Percentiles rank a stretch among this genome's conserved stretches.
phyloP scores from a whole-genome alignment of 1,140 invertebrate species.

The Penaeus vannamei region DNA sequence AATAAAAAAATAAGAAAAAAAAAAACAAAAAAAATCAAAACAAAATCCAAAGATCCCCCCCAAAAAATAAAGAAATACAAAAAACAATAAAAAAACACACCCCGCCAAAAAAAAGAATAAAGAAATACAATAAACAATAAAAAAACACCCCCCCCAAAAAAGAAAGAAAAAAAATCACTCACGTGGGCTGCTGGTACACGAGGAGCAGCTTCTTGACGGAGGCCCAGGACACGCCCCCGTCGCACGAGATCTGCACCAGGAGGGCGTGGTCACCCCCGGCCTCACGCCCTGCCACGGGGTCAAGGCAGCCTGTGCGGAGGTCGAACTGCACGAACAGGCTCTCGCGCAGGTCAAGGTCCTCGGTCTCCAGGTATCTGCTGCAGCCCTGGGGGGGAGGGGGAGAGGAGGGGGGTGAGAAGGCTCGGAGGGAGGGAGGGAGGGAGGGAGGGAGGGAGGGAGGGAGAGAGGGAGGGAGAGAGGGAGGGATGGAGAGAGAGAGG shows the following conservation, averaged over 20 bases:
- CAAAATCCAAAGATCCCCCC: not conserved
- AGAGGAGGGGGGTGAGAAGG: too few relatives aligned
- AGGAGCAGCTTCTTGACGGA: slow-evolving; percentile 70
- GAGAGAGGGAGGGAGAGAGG: too few relatives aligned
- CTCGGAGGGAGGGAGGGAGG: not conserved
- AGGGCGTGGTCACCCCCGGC: slow-evolving; percentile 70
- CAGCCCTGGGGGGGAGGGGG: slow-evolving; percentile 70
- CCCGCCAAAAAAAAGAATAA: too few relatives aligned
- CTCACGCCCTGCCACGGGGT: slow-evolving; percentile 65
- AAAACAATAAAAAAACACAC: not conserved
- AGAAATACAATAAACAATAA: too few relatives aligned
- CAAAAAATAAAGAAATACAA: not conserved
- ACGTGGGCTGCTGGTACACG: slow-evolving; percentile 63
- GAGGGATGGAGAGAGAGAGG: too few relatives aligned
- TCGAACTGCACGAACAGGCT: slow-evolving; percentile 73
- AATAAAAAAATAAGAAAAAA: too few relatives aligned
- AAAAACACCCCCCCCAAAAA: too few relatives aligned
- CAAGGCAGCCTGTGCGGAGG: slow-evolving; percentile 72
- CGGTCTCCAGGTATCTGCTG: slow-evolving; percentile 71
- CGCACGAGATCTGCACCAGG: slow-evolving; percentile 71
- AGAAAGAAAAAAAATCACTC: slow-evolving; percentile 68
- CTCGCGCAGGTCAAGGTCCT: slow-evolving; percentile 71
- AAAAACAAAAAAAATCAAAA: not conserved
- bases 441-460: too few relatives aligned
- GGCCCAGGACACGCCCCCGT: slow-evolving; percentile 71